Percentiles rank a stretch among this genome's conserved stretches.
Conservation (phyloP, 2,888 invertebrate genomes). For the Amiota mariae region DNA sequence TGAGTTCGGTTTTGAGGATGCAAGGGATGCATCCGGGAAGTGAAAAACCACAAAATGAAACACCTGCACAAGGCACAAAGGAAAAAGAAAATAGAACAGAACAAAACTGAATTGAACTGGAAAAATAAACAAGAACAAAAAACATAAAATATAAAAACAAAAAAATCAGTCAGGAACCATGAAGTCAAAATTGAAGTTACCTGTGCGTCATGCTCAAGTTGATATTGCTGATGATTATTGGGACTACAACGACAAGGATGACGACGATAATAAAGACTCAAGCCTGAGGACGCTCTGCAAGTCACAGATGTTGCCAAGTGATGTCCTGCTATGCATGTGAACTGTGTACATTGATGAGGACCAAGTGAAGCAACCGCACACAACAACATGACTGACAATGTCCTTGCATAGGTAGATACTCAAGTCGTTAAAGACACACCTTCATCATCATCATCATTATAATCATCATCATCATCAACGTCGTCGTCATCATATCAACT, state of each 20-base stretch:
- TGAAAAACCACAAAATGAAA: constrained; percentile 24
- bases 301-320: neutral
- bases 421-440: neutral
- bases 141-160: neutral
- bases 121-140: neutral
- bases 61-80: constrained; percentile 12
- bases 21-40: neutral
- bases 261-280: neutral
- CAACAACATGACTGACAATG: neutral
- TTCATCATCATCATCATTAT: too few species aligned
- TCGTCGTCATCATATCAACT: too few species aligned
- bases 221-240: neutral
- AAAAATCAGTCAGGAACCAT: neutral
- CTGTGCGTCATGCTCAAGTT: neutral
- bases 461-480: too few species aligned
- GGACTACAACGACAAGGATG: neutral
- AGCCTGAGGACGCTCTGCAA: neutral
- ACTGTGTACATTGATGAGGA: too few species aligned
- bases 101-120: neutral
- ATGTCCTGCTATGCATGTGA: neutral
- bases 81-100: neutral
- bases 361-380: neutral
- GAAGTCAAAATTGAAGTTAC: neutral
- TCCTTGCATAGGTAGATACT: neutral
- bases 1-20: neutral